A percentile compares a stretch with the other conserved stretches of the same genome.
Evolutionary conservation across 2,888 invertebrate species (phyloP).

Genomic region (Strigamia transsilvanica): DNA sequence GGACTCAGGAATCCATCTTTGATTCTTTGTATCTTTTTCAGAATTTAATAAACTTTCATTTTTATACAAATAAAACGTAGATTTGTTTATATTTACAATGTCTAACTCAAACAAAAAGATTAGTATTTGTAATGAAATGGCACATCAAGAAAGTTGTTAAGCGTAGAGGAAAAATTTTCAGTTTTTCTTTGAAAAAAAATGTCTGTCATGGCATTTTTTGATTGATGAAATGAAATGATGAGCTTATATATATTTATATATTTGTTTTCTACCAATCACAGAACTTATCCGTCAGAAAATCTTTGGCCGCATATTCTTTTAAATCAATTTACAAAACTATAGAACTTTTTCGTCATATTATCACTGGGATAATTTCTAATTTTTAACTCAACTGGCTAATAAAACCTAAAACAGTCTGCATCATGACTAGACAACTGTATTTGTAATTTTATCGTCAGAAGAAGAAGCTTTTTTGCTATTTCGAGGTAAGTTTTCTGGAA

Average conservation of each 20-base stretch:
- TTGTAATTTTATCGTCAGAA: neutral
- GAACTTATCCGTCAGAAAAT: neutral
- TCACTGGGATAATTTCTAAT: neutral
- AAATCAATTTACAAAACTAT: neutral
- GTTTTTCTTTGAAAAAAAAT: neutral
- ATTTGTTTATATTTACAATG: neutral
- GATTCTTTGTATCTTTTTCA: neutral
- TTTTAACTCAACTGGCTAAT: too few relatives aligned
- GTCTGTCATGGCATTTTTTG: conserved; percentile 10
- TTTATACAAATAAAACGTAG: neutral
- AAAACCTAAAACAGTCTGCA: neutral
- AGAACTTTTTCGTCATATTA: neutral
- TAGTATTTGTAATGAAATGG: conserved; percentile 1
- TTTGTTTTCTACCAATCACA: neutral
- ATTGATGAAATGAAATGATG: neutral
- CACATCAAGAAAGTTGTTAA: conserved; percentile 12
- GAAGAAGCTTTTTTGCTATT: conserved; percentile 19
- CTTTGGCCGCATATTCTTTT: neutral
- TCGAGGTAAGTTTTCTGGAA: conserved; percentile 38
- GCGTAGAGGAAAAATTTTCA: conserved; percentile 19
- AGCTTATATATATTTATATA: neutral
- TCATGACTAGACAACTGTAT: conserved; percentile 10
- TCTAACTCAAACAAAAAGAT: neutral
- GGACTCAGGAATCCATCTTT: too few relatives aligned
- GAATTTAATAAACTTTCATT: neutral